Conservation (phyloP, 2,888 invertebrate genomes). For the Leucozona laternaria region DNA sequence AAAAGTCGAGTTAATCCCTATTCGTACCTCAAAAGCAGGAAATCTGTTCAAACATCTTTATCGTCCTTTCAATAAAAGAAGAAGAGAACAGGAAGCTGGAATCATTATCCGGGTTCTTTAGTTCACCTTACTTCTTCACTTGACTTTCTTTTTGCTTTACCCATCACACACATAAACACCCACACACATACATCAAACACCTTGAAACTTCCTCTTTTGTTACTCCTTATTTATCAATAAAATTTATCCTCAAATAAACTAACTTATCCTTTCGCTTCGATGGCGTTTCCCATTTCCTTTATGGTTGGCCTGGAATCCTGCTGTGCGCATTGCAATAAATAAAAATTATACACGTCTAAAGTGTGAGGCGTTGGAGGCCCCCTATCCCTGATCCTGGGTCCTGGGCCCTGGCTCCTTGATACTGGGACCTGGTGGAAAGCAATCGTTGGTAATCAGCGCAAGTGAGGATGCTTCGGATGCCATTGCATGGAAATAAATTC, state of each 20-base stretch:
- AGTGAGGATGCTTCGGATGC: slow-evolving; percentile 41
- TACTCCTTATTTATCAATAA: slow-evolving; percentile 71
- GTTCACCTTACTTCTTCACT: slow-evolving; percentile 44
- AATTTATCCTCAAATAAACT: slow-evolving; percentile 72
- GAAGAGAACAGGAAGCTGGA: slow-evolving; percentile 48
- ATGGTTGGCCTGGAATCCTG: slow-evolving; percentile 48
- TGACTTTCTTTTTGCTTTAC: not conserved
- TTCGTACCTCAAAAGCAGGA: slow-evolving; percentile 52
- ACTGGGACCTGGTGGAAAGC: slow-evolving; percentile 17
- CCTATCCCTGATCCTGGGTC: no score
- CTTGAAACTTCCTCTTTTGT: slow-evolving; percentile 3
- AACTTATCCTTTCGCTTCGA: slow-evolving; percentile 72
- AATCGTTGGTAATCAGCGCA: slow-evolving; percentile 55
- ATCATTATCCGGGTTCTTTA: slow-evolving; percentile 64
- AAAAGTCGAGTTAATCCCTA: slow-evolving; percentile 41
- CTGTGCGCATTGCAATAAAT: slow-evolving; percentile 68
- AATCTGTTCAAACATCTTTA: slow-evolving; percentile 48
- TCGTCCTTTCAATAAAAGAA: slow-evolving; percentile 23
- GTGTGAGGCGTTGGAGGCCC: not conserved
- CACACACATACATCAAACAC: not conserved
- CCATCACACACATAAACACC: not conserved
- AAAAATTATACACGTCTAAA: slow-evolving; percentile 70
- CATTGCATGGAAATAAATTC: slow-evolving; percentile 27
- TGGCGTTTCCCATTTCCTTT: slow-evolving; percentile 68
- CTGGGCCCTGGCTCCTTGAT: not conserved